Percentiles rank a stretch among this genome's conserved stretches.
Conservation (phyloP, 2,888 invertebrate species). For the Mythimna albipuncta region DNA sequence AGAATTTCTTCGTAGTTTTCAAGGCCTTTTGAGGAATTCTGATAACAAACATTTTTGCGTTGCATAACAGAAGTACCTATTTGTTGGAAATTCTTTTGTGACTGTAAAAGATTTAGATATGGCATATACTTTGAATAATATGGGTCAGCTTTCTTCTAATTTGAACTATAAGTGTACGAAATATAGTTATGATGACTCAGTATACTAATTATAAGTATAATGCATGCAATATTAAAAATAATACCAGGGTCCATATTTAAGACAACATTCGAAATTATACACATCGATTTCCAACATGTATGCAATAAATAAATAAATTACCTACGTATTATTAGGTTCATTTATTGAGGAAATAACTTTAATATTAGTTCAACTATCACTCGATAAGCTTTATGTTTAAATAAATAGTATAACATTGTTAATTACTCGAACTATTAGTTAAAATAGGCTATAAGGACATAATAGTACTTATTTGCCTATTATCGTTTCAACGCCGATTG, state of each 20-base stretch:
- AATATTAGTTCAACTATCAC: too few species aligned
- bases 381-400: slow-evolving; percentile 7
- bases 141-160: background rate
- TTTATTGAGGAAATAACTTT: background rate
- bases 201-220: too few species aligned
- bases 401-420: slow-evolving; percentile 17
- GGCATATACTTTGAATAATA: background rate
- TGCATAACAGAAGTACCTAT: background rate
- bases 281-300: too few species aligned
- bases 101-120: background rate
- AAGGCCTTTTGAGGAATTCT: slow-evolving; percentile 10
- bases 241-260: too few species aligned
- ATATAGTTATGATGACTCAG: background rate
- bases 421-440: slow-evolving; percentile 8
- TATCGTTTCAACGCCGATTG: slow-evolving; percentile 10
- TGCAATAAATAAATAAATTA: too few species aligned
- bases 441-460: slow-evolving; percentile 47
- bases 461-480: slow-evolving; percentile 24
- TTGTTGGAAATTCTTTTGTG: background rate
- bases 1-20: background rate
- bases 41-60: slow-evolving; percentile 2
- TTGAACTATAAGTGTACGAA: background rate
- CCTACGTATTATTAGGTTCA: background rate
- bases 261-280: too few species aligned
- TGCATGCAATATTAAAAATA: too few species aligned